Conservation (phyloP, 2,888 invertebrate species). For the Tetrapedia diversipes region DNA sequence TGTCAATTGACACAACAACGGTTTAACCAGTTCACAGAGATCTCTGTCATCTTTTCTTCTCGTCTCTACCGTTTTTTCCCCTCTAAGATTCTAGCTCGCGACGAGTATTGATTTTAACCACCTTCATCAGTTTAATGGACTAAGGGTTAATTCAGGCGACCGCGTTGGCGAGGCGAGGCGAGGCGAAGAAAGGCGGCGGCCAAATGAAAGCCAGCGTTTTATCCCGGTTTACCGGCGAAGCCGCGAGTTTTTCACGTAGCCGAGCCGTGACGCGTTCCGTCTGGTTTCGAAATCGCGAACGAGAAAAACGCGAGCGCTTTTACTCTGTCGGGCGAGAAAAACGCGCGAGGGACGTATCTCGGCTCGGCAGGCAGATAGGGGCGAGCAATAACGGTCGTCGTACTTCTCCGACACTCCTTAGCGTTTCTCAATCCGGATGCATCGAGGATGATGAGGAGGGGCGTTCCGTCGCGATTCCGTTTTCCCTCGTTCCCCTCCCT, state of each 20-base stretch:
- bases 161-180: background rate
- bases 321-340: background rate
- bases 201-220: conserved; percentile 23
- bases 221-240: background rate
- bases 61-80: background rate
- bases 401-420: conserved; percentile 59
- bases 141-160: conserved; percentile 26
- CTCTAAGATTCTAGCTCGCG: conserved; percentile 2
- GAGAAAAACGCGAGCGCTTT: conserved; percentile 21
- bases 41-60: too few species aligned
- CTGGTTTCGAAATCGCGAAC: conserved; percentile 35
- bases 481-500: conserved; percentile 1
- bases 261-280: conserved; percentile 22
- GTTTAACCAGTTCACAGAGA: too few species aligned
- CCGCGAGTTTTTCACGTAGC: conserved; percentile 7
- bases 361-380: conserved; percentile 36
- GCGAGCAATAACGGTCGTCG: conserved; percentile 50
- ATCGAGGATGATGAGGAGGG: conserved; percentile 54
- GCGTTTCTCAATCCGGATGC: conserved; percentile 69
- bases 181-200: conserved; percentile 11
- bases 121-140: conserved; percentile 9
- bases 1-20: too few species aligned
- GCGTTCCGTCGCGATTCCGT: conserved; percentile 53
- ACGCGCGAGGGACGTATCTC: conserved; percentile 3
- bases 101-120: conserved; percentile 7